Evolutionary conservation across 2,888 invertebrate species (phyloP), one percentile per base, ranked within the genome.

Genomic region (Acrobasis repandana): DNA sequence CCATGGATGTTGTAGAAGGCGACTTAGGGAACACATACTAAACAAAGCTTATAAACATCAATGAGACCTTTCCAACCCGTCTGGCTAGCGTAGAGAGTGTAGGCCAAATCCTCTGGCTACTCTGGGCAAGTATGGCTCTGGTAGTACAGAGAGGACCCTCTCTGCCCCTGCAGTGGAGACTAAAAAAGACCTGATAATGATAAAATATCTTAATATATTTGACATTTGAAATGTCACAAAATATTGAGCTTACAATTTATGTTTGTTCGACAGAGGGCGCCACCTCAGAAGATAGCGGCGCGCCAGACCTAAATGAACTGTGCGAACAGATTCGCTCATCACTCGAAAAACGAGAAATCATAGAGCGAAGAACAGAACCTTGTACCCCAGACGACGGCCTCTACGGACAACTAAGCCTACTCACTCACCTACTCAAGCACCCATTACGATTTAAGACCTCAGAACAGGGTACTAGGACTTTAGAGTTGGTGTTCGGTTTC

Each of bases 311-410:
- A 48, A 97, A 98, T 79, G 93, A 93, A 36, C 85, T 97, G 0
- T 95, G 95, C 63, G 93, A 94, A 63, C 95, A 96, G 65, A 94
- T 98, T 0, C 94, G 96, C 2, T 92, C 94, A 33, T 96, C 96
- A 0, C 94, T 98, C 20, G 90, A 96, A 14, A 93, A 93, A 28
- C 93, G 98, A 5, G 97, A 97, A 67, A 97, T 95, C 75, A 93
- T 96, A 54, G 98, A 98, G 87, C 95, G 95, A 9, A 93, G 97
- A 0, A 95, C 96, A 65, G 94, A 95, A 52, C 95, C 95, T 18
- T 96, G 96, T 60, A 91, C 96, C 3, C 97, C 98, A 67, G 98
- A 98, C 80, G 98, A 98, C 78, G 98, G 97, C 0, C 88, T 98
- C 9, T 96, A 97, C 61, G 98, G 98, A 0, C 93, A 98, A 48